Evolutionary conservation across 2,797 vertebrate species (phyloP), one percentile per base, ranked within the genome.

Genomic region (Sebastes baramenuke): DNA sequence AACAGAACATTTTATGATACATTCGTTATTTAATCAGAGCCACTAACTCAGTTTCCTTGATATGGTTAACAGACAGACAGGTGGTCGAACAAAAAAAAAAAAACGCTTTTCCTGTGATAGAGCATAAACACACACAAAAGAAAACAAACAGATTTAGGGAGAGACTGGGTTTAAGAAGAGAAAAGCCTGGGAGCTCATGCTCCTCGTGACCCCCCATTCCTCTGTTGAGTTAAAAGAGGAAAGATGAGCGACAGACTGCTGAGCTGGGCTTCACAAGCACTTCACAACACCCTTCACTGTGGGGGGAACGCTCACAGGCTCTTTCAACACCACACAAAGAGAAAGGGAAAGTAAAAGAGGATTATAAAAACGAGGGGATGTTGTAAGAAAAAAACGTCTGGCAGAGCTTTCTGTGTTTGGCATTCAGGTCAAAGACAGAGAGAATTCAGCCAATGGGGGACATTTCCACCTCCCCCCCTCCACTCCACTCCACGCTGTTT

Each of bases 311-410:
- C 71, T 91, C 73, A 24, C 58, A 73, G 86, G 78, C 79, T 82
- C 91, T 92, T 94, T 93, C 82, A 93, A 81, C 85, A 81, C 52
- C 79, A 83, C 92, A 94, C 92, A 93, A 89, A 92, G 85, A 89
- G 69, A 90, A 86, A 80, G 76, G 42, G 84, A 80, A 89, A 88
- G 85, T 84, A 84, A 93, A 90, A 89, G 81, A 84, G 85, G 88
- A 93, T 93, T 90, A 92, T 87, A 88, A 80, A 92, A 88, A 82
- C 87, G 75, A 67, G 75, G 86, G 82, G 79, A 87, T 77, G 85
- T 88, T 87, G 10, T 49, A 64, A 75, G 67, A 61, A 32, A 72
- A 85, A 86, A 87, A 77, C 36, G 67, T 84, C 83, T 89, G 85
- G 84, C 86, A 80, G 79, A 82, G 86, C 90, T 82, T 85, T 94